Percentiles rank a stretch among this genome's conserved stretches.
Evolutionary conservation across 1,140 invertebrate genomes (phyloP).

Genomic region (Rhyacophila brunnea): DNA sequence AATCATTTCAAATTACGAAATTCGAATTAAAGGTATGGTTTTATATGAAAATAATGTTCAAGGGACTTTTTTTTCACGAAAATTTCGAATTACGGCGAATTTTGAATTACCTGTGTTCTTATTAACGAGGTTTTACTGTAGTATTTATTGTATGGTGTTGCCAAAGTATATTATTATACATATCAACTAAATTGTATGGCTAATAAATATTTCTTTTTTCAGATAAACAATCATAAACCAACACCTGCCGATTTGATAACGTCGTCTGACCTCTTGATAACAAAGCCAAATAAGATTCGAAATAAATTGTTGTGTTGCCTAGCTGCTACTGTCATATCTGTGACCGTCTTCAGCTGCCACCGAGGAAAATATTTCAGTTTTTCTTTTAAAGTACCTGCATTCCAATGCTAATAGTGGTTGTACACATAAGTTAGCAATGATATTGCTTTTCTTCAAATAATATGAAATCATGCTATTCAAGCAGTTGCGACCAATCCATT

Average conservation of each 20-base stretch:
- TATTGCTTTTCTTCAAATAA: no score
- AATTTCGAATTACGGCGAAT: no score
- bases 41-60: no score
- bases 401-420: background rate
- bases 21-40: no score
- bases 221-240: slow-evolving; percentile 45
- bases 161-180: background rate
- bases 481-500: no score
- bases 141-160: background rate
- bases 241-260: slow-evolving; percentile 43
- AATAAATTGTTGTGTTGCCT: slow-evolving; percentile 6
- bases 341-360: background rate
- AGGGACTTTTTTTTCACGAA: no score
- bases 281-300: slow-evolving; percentile 1
- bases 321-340: background rate
- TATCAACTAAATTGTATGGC: no score
- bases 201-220: slow-evolving; percentile 33
- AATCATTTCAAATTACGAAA: no score
- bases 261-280: slow-evolving; percentile 11
- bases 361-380: background rate
- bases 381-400: background rate
- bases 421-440: slow-evolving; percentile 2
- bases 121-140: no score
- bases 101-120: no score
- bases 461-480: no score